A percentile compares a stretch with the other conserved stretches of the same genome.
Evolutionary conservation across 2,888 invertebrate genomes (phyloP).

Genomic region (Cosmia trapezina): DNA sequence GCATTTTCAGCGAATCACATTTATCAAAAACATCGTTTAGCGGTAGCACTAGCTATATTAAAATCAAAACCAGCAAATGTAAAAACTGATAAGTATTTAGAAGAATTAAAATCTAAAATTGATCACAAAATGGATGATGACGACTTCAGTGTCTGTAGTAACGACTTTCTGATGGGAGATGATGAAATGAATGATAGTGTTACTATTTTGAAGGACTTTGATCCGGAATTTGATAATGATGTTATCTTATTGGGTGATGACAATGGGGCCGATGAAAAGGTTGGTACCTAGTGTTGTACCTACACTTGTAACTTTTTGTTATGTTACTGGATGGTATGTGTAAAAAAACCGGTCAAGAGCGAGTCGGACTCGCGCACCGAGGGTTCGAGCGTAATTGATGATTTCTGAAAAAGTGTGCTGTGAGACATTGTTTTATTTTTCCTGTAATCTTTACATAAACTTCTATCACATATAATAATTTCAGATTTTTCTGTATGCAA

Average conservation of each 20-base stretch:
- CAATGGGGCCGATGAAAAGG: slow-evolving; percentile 15
- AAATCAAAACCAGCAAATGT: slow-evolving; percentile 74
- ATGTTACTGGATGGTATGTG: too few species aligned
- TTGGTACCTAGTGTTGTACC: too few species aligned
- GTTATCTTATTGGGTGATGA: slow-evolving; percentile 1
- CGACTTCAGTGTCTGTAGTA: slow-evolving; percentile 72
- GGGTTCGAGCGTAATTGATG: too few species aligned
- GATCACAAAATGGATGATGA: slow-evolving; percentile 66
- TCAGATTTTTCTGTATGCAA: too few species aligned
- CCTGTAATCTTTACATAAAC: too few species aligned
- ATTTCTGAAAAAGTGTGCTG: too few species aligned
- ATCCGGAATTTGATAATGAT: slow-evolving; percentile 20
- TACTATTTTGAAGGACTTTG: slow-evolving; percentile 49
- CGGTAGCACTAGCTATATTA: slow-evolving; percentile 75
- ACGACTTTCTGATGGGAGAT: slow-evolving; percentile 74
- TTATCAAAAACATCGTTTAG: slow-evolving; percentile 75
- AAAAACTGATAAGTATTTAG: slow-evolving; percentile 69
- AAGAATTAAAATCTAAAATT: slow-evolving; percentile 69
- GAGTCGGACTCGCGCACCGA: too few species aligned
- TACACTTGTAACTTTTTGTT: not conserved
- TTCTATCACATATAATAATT: too few species aligned
- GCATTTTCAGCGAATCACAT: slow-evolving; percentile 74
- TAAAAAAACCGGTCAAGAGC: too few species aligned
- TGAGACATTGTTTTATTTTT: too few species aligned
- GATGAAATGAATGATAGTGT: slow-evolving; percentile 50